Evolutionary conservation across 1,140 invertebrate species (phyloP), one percentile per base, ranked within the genome.

Genomic region (Gonatopus flavifemur): DNA sequence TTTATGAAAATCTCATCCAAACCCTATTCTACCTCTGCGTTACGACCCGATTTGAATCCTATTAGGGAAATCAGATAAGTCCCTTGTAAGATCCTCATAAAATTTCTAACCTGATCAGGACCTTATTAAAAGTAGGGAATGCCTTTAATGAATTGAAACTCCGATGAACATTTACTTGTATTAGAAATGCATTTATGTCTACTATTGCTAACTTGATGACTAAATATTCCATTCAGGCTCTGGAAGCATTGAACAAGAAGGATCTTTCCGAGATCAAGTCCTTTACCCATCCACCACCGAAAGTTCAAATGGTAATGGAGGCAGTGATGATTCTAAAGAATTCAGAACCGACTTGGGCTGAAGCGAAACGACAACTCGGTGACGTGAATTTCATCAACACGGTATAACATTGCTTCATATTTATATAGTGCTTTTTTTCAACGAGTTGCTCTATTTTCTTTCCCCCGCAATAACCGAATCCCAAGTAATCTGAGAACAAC

Each of bases 251-350:
- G 16, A 93, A 90, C 67, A 94, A 94, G 72, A 92, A 90, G 66
- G 91, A 94, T 70, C 86, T 94, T 32, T 85, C 87, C 32, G 91
- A 94, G 80, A 89, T 95, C 43, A 91, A 91, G 71, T 92, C 89
- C 0, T 94, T 94, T 74, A 85, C 85, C 0, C 84, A 86, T 59
- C 92, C 91, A 2, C 91, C 91, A 10, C 76, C 83, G 21, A 87
- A 91, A 67, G 90, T 94, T 1, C 89, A 93, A 76, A 90, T 92
- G 79, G 91, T 93, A 0, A 83, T 94, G 84, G 90, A 94, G 73
- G 90, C 91, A 15, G 89, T 94, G 0, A 89, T 93, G 81, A 91
- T 93, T 59, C 70, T 95, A 13, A 81, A 89, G 52, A 70, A 81
- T 78, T 78, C 85, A 19, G 90, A 93, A 50, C 88, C 91, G 7